Percentiles rank a stretch among this genome's conserved stretches.
Evolutionary conservation across 2,888 invertebrate genomes (phyloP).

Genomic region (Metopia argyrocephala): DNA sequence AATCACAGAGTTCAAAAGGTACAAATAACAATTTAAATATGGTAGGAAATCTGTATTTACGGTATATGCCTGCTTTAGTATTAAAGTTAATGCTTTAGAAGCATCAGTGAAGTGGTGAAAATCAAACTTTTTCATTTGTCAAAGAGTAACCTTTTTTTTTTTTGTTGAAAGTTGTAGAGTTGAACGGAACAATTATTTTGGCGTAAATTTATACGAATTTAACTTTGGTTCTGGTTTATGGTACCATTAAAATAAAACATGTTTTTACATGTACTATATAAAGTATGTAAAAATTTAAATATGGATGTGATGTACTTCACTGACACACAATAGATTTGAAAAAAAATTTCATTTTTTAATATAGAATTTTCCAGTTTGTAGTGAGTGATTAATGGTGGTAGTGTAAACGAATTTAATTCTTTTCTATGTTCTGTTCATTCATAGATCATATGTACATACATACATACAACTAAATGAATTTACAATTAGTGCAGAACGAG

Average conservation of each 20-base stretch:
- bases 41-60: slow-evolving; percentile 17
- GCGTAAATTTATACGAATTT: background rate
- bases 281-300: background rate
- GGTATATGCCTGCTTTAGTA: too few relatives aligned
- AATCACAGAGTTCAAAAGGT: slow-evolving; percentile 66
- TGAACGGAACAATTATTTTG: background rate
- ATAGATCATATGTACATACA: slow-evolving; percentile 13
- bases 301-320: background rate
- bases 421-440: slow-evolving; percentile 27
- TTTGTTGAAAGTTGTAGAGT: background rate
- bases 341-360: too few relatives aligned
- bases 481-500: slow-evolving; percentile 59
- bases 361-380: background rate
- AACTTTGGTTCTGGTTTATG: background rate
- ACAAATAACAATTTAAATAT: slow-evolving; percentile 33
- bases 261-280: background rate
- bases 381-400: too few relatives aligned
- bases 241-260: slow-evolving; percentile 30
- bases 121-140: background rate
- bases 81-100: slow-evolving; percentile 6
- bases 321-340: background rate
- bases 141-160: too few relatives aligned
- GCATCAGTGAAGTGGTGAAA: slow-evolving; percentile 27
- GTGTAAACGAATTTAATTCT: slow-evolving; percentile 35
- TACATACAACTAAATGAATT: background rate